Percentiles rank a stretch among this genome's conserved stretches.
These are phyloP conservation scores for Simalia tracyae DNA, from an alignment of 2,797 vertebrate species.

Conservation along the genomic window DNA sequence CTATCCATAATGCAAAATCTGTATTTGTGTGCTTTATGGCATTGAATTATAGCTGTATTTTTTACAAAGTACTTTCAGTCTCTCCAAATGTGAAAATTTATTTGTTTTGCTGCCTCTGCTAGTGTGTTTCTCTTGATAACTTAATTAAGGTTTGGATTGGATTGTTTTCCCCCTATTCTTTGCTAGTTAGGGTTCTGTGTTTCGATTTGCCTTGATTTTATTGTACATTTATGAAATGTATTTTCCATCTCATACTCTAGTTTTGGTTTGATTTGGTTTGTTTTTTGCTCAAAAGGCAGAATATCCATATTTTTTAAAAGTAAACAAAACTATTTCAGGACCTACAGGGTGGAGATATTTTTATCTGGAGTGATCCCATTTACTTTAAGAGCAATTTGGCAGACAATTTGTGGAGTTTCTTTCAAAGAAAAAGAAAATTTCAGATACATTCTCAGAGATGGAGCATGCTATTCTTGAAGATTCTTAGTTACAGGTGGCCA, in stretches of 20 bases:
- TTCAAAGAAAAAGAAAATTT: background rate
- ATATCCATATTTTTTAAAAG: background rate
- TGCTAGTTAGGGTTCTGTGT: background rate
- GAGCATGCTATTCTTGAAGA: background rate
- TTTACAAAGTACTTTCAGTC: background rate
- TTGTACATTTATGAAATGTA: background rate
- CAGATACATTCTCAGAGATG: background rate
- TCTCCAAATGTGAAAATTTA: background rate
- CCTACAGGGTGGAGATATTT: background rate
- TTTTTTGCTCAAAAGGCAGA: background rate
- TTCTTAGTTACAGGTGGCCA: background rate
- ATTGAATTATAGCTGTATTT: background rate
- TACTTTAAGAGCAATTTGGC: background rate
- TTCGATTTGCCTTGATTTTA: background rate
- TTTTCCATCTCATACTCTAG: background rate
- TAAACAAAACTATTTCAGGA: background rate
- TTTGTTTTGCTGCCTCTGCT: background rate
- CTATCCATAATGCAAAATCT: background rate
- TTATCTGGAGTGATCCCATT: background rate
- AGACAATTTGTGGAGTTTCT: accelerated
- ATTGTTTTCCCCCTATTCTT: background rate
- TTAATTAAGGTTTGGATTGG: background rate
- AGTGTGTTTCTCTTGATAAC: background rate
- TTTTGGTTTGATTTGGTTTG: background rate
- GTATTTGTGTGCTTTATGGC: background rate